Percentiles rank a stretch among this genome's conserved stretches.
These are phyloP conservation scores for Halcyon badia DNA, from an alignment of 2,797 vertebrate species.

Conservation along the genomic window DNA sequence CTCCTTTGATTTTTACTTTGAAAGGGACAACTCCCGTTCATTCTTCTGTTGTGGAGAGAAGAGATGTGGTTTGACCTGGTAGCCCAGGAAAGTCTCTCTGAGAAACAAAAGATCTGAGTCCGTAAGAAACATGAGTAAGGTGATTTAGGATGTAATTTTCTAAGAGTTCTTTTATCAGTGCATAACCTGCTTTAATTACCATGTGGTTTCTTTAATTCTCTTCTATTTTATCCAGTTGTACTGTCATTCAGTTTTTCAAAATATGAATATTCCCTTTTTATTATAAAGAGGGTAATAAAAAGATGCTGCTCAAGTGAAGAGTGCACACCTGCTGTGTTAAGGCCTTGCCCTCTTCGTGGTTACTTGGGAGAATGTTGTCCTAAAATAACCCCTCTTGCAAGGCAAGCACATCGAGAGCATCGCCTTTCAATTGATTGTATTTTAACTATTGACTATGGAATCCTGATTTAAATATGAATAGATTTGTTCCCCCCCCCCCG, in stretches of 20 bases:
- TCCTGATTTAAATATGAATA: conserved; percentile 41
- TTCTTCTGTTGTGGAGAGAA: background rate
- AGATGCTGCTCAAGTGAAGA: background rate
- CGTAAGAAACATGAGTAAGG: background rate
- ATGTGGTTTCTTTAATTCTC: background rate
- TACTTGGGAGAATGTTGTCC: background rate
- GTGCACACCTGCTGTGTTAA: background rate
- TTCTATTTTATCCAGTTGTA: background rate
- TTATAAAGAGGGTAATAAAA: background rate
- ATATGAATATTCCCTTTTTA: background rate
- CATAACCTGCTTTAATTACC: background rate
- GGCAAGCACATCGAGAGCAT: background rate
- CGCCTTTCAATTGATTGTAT: background rate
- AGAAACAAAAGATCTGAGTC: background rate
- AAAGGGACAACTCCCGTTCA: background rate
- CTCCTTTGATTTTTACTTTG: background rate
- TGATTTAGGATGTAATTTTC: background rate
- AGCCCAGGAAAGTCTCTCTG: background rate
- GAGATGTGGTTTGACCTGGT: background rate
- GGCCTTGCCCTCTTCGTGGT: background rate
- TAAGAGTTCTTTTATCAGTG: background rate
- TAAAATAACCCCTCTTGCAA: background rate
- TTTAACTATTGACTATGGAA: conserved; percentile 24
- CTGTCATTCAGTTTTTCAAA: background rate
- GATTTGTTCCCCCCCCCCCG: background rate